Evolutionary conservation across 1,140 invertebrate genomes (phyloP).

Genomic region (Lepidurus packardi): DNA sequence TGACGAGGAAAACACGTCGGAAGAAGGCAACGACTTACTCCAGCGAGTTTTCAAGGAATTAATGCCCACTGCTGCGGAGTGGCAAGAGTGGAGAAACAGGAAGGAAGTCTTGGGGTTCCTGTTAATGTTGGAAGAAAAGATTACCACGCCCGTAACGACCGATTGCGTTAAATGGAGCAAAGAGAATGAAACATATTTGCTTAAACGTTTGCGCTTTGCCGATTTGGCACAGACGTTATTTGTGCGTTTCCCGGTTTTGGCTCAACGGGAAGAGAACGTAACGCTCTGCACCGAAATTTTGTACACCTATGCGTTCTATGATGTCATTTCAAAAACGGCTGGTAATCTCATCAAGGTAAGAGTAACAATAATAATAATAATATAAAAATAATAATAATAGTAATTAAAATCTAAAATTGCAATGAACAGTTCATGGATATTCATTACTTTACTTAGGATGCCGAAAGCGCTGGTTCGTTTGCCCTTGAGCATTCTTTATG

Average conservation of each 20-base stretch:
- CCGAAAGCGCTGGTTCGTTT: background rate
- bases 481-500: background rate
- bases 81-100: background rate
- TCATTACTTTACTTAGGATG: background rate
- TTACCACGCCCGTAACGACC: background rate
- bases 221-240: background rate
- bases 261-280: background rate
- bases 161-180: background rate
- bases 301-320: background rate
- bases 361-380: slow-evolving; percentile 1
- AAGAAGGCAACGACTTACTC: background rate
- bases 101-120: background rate
- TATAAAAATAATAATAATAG: background rate
- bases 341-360: background rate
- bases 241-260: background rate
- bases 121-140: background rate
- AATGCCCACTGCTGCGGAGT: background rate
- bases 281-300: background rate
- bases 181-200: background rate
- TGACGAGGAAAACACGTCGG: background rate
- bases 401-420: background rate
- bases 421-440: background rate
- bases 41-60: background rate
- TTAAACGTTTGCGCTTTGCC: background rate
- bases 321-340: background rate